phyloP scores from a whole-genome alignment of 2,113 vertebrate species.

The Sterrhoptilus dennistouni region DNA sequence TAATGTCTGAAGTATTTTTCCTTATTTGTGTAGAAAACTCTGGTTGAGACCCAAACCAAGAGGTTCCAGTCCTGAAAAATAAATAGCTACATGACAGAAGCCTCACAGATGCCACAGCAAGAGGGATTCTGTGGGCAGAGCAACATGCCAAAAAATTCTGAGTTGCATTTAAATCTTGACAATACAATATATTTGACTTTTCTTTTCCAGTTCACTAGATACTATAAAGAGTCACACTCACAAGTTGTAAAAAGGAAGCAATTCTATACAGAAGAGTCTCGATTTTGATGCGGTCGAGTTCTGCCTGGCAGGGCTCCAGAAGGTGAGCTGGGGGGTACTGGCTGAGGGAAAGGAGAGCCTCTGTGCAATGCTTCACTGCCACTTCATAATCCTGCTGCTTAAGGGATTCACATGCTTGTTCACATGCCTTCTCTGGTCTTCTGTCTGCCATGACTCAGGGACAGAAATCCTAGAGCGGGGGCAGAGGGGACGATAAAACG shows the following conservation, averaged over 20 bases:
- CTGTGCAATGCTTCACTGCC: slow-evolving; percentile 91
- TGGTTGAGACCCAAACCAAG: background rate
- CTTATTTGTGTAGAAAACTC: background rate
- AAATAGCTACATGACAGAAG: background rate
- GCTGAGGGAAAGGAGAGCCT: slow-evolving; percentile 89
- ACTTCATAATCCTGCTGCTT: slow-evolving; percentile 94
- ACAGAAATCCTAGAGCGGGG: slow-evolving; percentile 86
- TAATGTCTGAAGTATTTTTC: background rate
- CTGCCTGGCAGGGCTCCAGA: slow-evolving; percentile 71
- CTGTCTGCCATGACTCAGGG: slow-evolving; percentile 99
- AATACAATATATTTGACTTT: background rate
- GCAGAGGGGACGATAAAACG: slow-evolving; percentile 41
- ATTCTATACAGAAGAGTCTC: slow-evolving; percentile 94
- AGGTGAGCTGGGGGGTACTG: slow-evolving; percentile 81
- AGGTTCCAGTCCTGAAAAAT: background rate
- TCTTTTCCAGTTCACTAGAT: slow-evolving; percentile 39
- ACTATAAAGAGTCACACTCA: slow-evolving; percentile 76
- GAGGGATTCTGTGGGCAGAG: background rate
- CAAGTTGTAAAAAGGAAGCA: slow-evolving; percentile 93
- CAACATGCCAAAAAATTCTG: background rate
- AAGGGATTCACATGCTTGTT: slow-evolving; percentile 97
- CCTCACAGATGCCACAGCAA: background rate
- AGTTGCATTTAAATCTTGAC: background rate
- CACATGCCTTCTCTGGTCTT: slow-evolving; percentile 99
- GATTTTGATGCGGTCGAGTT: slow-evolving; percentile 84